phyloP scores from a whole-genome alignment of 2,888 invertebrate genomes.

The Cerastis leucographa region DNA sequence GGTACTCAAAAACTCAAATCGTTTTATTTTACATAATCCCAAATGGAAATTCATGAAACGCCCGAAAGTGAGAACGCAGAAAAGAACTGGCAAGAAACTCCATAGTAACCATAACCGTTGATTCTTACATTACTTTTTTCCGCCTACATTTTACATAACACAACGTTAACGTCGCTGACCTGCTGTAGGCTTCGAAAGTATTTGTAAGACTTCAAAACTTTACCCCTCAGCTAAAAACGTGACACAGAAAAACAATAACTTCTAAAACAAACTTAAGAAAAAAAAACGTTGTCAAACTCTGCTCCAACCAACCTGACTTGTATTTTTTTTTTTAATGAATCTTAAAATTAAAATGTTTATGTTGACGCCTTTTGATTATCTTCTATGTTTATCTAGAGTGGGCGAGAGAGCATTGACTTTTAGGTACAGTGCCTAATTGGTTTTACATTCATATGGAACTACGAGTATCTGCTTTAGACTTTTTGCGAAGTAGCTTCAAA shows the following conservation, averaged over 20 bases:
- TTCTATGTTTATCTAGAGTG: not conserved
- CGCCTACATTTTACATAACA: conserved; percentile 24
- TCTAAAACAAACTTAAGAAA: conserved; percentile 21
- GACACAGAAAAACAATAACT: conserved; percentile 23
- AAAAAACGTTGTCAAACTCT: conserved; percentile 16
- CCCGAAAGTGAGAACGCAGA: not conserved
- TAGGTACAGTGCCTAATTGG: not conserved
- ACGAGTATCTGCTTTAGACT: not conserved
- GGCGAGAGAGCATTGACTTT: not conserved
- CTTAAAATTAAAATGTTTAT: conserved; percentile 11
- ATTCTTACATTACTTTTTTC: conserved; percentile 6
- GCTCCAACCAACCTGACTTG: not conserved
- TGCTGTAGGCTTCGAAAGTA: conserved; percentile 9
- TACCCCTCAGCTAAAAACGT: conserved; percentile 37
- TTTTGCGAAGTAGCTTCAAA: not conserved
- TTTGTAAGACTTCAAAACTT: conserved; percentile 54
- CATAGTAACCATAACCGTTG: not conserved
- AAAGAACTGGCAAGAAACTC: not conserved
- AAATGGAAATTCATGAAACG: not conserved
- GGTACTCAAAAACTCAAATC: not conserved
- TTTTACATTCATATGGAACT: conserved; percentile 2
- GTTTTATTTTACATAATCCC: not conserved
- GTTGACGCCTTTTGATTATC: not conserved
- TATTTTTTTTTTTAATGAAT: not conserved
- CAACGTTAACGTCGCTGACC: conserved; percentile 33